Base-by-base conservation (phyloP, 2,797 vertebrate species). In the Philypnodon macrostomus region DNA sequence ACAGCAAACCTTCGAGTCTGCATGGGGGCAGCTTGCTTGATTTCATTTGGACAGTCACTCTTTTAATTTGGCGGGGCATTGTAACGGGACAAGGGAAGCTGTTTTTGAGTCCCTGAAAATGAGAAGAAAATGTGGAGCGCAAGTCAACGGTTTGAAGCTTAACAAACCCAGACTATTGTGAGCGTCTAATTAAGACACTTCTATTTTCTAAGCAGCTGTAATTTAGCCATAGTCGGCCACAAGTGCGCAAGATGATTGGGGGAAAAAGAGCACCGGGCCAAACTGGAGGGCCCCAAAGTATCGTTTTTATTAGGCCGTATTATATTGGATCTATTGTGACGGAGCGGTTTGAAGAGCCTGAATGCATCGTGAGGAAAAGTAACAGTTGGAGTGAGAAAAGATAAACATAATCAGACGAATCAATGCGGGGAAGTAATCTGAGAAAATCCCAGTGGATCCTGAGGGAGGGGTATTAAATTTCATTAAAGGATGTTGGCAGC, bases 141-240 rank as follows among this genome's bases (percentile, higher is more conserved):
- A 60, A 86, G 86, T 89, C 88, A 89, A 88, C 70, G 79, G 85
- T 70, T 6, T n/a, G 7, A 9, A 29, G 27, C 27, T 29, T 29
- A 62, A 48, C 36, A 34, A 10, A 9, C 27, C 27, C 6, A 42
- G 46, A 57, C 79, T 71, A 67, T 83, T 81, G 81, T 72, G 73
- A 79, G 81, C 80, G 83, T 88, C 85, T 88, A 88, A 89, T 89
- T 85, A 88, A 87, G 75, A 70, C 75, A 83, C 73, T 84, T 80
- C 72, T 79, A 50, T 14, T 78, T 73, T 83, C 77, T 73, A 80
- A 83, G 80, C 68, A 75, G 77, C 59, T 8, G 77, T 80, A 84
- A 84, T 87, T 87, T 83, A 77, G 68, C 81, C 73, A 82, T 80
- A 72, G 77, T 80, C 65, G 64, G 55, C 57, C 72, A 83, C 71